Conservation (phyloP, 1,140 invertebrate species). For the Eriocheir sinensis region DNA sequence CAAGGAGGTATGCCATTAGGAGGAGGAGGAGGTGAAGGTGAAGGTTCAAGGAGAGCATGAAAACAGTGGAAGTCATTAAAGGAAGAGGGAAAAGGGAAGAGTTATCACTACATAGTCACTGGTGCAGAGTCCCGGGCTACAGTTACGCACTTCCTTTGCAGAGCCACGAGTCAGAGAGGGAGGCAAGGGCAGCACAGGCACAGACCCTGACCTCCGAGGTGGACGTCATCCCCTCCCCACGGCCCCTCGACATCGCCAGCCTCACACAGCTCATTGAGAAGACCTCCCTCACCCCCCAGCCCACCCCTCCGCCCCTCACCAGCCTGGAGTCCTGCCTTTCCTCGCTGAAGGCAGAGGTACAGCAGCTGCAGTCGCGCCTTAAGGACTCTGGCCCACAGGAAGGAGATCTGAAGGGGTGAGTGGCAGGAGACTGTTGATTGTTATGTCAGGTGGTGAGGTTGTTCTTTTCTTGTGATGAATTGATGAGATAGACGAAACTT, state of each 20-base stretch:
- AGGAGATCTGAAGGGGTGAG: background rate
- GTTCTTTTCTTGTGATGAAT: background rate
- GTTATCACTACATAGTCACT: background rate
- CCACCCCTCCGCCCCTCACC: slow-evolving; percentile 44
- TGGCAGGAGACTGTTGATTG: background rate
- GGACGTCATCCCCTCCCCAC: slow-evolving; percentile 62
- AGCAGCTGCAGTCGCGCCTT: slow-evolving; percentile 66
- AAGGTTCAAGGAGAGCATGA: background rate
- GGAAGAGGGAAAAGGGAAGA: background rate
- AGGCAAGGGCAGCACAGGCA: slow-evolving; percentile 39
- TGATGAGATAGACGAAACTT: too few species aligned
- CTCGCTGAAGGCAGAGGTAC: slow-evolving; percentile 63
- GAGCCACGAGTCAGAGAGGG: slow-evolving; percentile 55
- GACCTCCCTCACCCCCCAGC: slow-evolving; percentile 17
- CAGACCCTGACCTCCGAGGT: slow-evolving; percentile 31
- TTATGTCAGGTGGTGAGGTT: too few species aligned
- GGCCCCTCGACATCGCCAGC: slow-evolving; percentile 47
- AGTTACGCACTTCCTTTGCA: background rate
- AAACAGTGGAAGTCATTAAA: background rate
- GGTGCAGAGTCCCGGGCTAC: too few species aligned
- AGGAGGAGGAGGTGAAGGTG: background rate
- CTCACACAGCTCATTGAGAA: slow-evolving; percentile 68
- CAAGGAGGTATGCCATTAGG: background rate
- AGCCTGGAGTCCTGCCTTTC: slow-evolving; percentile 64
- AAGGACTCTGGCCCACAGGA: background rate